Conservation (phyloP, 2,797 vertebrate genomes). For the Channallabes apus region DNA sequence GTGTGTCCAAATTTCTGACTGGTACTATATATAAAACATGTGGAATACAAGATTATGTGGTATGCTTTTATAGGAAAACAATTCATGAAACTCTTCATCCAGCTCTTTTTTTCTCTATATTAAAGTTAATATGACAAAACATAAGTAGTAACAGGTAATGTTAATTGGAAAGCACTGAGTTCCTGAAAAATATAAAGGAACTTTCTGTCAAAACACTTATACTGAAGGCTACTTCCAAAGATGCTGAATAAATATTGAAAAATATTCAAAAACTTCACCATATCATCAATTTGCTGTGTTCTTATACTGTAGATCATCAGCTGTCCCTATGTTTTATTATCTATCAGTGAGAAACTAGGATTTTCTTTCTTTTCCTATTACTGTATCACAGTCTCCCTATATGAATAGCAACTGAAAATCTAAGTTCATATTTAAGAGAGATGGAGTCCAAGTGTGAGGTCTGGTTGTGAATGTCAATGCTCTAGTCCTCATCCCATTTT, state of each 20-base stretch:
- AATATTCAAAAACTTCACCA: too few species aligned
- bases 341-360: background rate
- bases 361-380: background rate
- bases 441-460: slow-evolving; percentile 10
- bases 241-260: background rate
- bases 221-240: background rate
- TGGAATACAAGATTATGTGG: background rate
- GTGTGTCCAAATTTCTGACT: too few species aligned
- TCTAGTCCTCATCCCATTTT: slow-evolving; percentile 20
- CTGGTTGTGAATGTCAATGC: slow-evolving; percentile 44
- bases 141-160: background rate
- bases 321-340: background rate
- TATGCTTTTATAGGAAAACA: background rate
- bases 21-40: background rate
- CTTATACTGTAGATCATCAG: background rate
- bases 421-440: background rate
- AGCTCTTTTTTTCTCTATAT: background rate
- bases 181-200: background rate
- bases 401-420: background rate
- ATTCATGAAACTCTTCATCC: background rate
- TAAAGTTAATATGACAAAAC: background rate
- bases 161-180: background rate
- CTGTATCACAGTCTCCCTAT: too few species aligned
- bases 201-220: background rate
- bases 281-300: background rate